A percentile compares a stretch with the other conserved stretches of the same genome.
phyloP scores from a whole-genome alignment of 2,888 invertebrate species.

The Amphimallon solstitiale region DNA sequence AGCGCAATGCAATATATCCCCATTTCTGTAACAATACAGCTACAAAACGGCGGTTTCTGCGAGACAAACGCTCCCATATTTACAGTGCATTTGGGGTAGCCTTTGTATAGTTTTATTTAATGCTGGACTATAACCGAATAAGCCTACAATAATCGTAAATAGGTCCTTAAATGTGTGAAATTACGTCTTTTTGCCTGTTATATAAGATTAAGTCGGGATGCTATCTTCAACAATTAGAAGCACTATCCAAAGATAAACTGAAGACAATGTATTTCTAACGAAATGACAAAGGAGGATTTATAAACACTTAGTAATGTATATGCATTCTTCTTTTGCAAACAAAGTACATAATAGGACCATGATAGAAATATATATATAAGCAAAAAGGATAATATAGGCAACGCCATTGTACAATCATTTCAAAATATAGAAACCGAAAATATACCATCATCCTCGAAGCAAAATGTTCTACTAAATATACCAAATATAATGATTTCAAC shows the following conservation, averaged over 20 bases:
- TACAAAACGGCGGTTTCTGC: neutral
- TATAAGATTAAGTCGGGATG: conserved; percentile 58
- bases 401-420: too few species aligned
- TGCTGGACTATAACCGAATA: conserved; percentile 43
- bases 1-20: conserved; percentile 24
- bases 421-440: too few species aligned
- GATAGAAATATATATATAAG: too few species aligned
- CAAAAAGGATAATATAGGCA: too few species aligned
- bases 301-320: too few species aligned
- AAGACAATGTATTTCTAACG: too few species aligned
- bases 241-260: conserved; percentile 9
- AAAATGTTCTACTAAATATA: too few species aligned
- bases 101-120: conserved; percentile 33
- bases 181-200: conserved; percentile 58
- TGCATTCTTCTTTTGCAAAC: too few species aligned
- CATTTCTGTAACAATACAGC: conserved; percentile 13
- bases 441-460: too few species aligned
- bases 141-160: conserved; percentile 57
- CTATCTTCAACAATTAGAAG: conserved; percentile 39
- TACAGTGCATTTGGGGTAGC: conserved; percentile 28
- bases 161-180: conserved; percentile 56
- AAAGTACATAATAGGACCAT: too few species aligned
- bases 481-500: too few species aligned
- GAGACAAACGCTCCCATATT: conserved; percentile 29
- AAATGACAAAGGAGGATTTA: too few species aligned